Evolutionary conservation across 2,113 vertebrate species (phyloP).

Genomic region (Sinosuthora webbiana): DNA sequence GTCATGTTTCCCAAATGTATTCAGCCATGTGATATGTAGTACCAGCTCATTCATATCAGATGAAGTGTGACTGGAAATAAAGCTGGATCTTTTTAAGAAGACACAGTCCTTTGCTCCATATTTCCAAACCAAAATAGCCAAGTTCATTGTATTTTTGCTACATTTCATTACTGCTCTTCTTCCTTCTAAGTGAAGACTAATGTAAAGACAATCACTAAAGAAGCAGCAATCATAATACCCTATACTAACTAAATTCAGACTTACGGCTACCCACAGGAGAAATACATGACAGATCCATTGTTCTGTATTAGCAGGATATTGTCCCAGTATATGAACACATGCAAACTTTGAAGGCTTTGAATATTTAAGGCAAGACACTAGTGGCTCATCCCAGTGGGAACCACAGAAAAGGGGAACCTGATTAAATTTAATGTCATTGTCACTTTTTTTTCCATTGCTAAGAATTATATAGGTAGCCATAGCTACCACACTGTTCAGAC

Average conservation of each 20-base stretch:
- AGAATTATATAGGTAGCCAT: slow-evolving; percentile 97
- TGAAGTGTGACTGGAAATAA: slow-evolving; percentile 74
- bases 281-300: slow-evolving; percentile 85
- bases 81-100: slow-evolving; percentile 55
- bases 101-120: slow-evolving; percentile 48
- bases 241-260: slow-evolving; percentile 71
- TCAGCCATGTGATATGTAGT: slow-evolving; percentile 58
- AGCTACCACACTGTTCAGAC: slow-evolving; percentile 89
- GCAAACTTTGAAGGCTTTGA: slow-evolving; percentile 82
- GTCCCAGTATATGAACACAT: slow-evolving; percentile 80
- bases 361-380: slow-evolving; percentile 85
- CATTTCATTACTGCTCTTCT: slow-evolving; percentile 56
- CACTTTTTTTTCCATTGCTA: slow-evolving; percentile 87
- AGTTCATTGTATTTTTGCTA: slow-evolving; percentile 66
- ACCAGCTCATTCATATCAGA: slow-evolving; percentile 67
- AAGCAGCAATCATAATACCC: slow-evolving; percentile 69
- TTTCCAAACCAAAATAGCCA: slow-evolving; percentile 69
- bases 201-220: slow-evolving; percentile 68
- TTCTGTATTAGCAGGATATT: slow-evolving; percentile 82
- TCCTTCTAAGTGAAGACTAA: slow-evolving; percentile 70
- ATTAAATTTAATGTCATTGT: slow-evolving; percentile 99
- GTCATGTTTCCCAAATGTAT: slow-evolving; percentile 63
- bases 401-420: slow-evolving; percentile 91
- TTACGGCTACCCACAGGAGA: slow-evolving; percentile 73
- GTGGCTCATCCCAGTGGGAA: slow-evolving; percentile 89